phyloP scores from a whole-genome alignment of 2,113 vertebrate species.

The Solenodon paradoxus region DNA sequence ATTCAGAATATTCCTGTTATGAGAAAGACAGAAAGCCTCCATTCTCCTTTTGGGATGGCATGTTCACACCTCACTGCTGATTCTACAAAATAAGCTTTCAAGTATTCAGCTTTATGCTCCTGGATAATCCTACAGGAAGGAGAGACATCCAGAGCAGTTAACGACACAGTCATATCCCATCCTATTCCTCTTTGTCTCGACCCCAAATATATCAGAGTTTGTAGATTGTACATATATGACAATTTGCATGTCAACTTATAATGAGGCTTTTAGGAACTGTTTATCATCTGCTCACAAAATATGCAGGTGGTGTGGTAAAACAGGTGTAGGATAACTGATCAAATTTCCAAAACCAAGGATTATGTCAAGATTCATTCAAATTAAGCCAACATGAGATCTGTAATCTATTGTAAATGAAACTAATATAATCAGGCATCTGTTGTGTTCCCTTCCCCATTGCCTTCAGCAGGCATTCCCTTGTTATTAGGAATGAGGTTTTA shows the following conservation, averaged over 20 bases:
- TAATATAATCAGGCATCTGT: slow-evolving; percentile 45
- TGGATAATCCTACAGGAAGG: neutral
- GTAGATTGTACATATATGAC: neutral
- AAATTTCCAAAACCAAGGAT: neutral
- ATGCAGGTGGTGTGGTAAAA: slow-evolving; percentile 3
- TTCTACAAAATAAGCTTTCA: neutral
- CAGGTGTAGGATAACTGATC: slow-evolving; percentile 9
- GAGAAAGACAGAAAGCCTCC: neutral
- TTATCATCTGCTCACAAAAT: neutral
- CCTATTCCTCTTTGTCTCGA: neutral
- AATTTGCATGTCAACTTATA: neutral
- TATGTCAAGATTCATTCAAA: slow-evolving; percentile 59
- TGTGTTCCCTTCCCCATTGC: neutral
- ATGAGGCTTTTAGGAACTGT: neutral
- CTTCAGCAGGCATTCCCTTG: neutral
- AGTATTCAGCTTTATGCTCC: too few species aligned
- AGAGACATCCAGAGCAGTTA: neutral
- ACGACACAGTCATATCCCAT: neutral
- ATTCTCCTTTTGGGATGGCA: neutral
- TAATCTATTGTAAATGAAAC: slow-evolving; percentile 28
- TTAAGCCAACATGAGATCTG: slow-evolving; percentile 2
- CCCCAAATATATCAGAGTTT: neutral
- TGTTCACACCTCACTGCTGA: neutral
- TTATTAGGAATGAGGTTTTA: neutral
- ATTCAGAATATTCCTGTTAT: neutral